Percentiles rank a stretch among this genome's conserved stretches.
phyloP scores from a whole-genome alignment of 1,140 invertebrate genomes.

The Rhyzopertha dominica region DNA sequence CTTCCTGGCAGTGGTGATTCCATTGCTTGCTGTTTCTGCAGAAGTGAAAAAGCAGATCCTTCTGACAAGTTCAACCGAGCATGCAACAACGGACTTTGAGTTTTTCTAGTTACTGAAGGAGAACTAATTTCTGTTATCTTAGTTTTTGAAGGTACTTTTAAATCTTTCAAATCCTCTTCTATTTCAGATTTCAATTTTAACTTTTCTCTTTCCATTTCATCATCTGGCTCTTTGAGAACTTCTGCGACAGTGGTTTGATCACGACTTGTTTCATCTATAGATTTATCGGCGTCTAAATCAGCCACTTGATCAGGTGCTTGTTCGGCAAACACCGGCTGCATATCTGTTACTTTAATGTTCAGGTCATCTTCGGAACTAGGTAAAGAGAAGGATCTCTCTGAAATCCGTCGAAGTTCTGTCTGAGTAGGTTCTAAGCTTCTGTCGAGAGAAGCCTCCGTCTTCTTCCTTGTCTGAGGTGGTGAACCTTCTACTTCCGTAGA shows the following conservation, averaged over 20 bases:
- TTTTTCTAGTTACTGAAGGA: constrained; percentile 55
- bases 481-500: constrained; percentile 68
- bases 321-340: constrained; percentile 40
- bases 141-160: constrained; percentile 42
- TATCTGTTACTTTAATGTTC: constrained; percentile 38
- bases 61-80: constrained; percentile 73
- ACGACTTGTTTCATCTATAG: constrained; percentile 46
- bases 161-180: constrained; percentile 39
- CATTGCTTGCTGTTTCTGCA: constrained; percentile 67
- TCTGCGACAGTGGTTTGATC: constrained; percentile 54
- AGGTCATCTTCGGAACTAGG: constrained; percentile 64
- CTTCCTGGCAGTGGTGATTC: constrained; percentile 68
- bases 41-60: constrained; percentile 65
- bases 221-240: constrained; percentile 35
- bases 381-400: constrained; percentile 64
- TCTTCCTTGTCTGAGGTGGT: constrained; percentile 58
- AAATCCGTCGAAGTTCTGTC: constrained; percentile 59
- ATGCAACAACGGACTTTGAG: constrained; percentile 68
- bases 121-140: constrained; percentile 47
- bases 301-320: constrained; percentile 30
- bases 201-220: constrained; percentile 39
- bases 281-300: constrained; percentile 36
- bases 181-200: constrained; percentile 38
- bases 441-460: constrained; percentile 52
- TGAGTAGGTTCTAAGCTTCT: constrained; percentile 56